Percentiles rank a stretch among this genome's conserved stretches.
These are phyloP conservation scores for Toxotes lorentzi DNA, from an alignment of 2,797 vertebrate genomes.

Conservation along the genomic window DNA sequence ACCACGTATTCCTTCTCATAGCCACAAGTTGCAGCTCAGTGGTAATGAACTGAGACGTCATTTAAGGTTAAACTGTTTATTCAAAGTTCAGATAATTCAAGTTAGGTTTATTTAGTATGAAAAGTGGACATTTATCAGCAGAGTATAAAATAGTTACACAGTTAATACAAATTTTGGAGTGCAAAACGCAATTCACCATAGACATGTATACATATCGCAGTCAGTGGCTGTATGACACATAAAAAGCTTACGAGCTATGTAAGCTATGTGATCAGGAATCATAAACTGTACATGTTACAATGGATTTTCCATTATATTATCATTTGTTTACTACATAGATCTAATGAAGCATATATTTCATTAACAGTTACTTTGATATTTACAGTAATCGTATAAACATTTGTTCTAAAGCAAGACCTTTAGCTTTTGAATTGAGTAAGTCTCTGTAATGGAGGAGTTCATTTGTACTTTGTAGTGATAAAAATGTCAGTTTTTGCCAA, in stretches of 20 bases:
- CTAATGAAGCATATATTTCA: background rate
- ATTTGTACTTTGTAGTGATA: constrained; percentile 62
- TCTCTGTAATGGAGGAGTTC: background rate
- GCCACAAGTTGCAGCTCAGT: background rate
- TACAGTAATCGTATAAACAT: constrained; percentile 13
- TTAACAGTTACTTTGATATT: constrained; percentile 18
- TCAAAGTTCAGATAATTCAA: background rate
- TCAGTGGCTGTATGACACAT: constrained; percentile 17
- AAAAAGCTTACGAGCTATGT: background rate
- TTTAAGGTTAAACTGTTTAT: constrained; percentile 21
- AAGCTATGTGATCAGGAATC: background rate
- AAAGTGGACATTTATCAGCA: constrained; percentile 35
- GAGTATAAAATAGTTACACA: background rate
- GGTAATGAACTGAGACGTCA: background rate
- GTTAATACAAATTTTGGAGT: constrained; percentile 23
- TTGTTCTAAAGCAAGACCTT: background rate
- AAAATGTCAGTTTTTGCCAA: constrained; percentile 10
- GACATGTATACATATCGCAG: background rate
- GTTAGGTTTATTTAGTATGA: background rate
- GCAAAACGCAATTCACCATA: constrained; percentile 18
- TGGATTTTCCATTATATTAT: background rate
- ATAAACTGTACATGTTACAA: background rate
- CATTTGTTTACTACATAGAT: background rate
- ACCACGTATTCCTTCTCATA: background rate
- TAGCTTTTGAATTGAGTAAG: background rate